A percentile compares a stretch with the other conserved stretches of the same genome.
phyloP scores from a whole-genome alignment of 2,113 vertebrate genomes.

The Butorides virescens region DNA sequence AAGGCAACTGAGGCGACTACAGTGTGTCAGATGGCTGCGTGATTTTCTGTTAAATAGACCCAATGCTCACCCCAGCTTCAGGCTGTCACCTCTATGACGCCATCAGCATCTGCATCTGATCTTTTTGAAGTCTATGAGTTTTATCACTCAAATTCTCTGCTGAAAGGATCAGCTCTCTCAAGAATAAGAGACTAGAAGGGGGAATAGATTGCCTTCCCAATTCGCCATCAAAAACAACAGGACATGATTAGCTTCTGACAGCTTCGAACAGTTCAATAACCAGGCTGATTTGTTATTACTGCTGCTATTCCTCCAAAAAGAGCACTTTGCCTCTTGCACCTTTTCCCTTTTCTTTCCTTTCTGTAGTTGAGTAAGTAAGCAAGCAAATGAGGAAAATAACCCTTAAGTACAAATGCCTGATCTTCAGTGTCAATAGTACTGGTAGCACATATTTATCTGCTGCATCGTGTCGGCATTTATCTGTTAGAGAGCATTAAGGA shows the following conservation, averaged over 20 bases:
- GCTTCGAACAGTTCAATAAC: neutral
- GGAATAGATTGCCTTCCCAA: neutral
- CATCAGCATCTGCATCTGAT: neutral
- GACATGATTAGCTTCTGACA: neutral
- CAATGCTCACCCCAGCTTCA: neutral
- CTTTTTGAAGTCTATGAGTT: neutral
- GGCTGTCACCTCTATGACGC: neutral
- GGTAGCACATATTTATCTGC: neutral
- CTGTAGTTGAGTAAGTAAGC: neutral
- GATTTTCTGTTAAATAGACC: neutral
- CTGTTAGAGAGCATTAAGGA: neutral
- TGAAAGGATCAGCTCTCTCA: neutral
- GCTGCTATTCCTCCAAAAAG: neutral
- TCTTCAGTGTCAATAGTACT: neutral
- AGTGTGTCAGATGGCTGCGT: neutral
- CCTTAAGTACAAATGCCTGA: neutral
- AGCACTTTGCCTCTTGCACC: neutral
- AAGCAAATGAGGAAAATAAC: conserved; percentile 4
- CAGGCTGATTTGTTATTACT: neutral
- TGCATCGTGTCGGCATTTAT: neutral
- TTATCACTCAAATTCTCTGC: neutral
- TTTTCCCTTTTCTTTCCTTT: neutral
- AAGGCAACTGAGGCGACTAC: neutral
- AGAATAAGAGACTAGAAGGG: neutral
- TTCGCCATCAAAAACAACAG: neutral